phyloP scores from a whole-genome alignment of 2,113 vertebrate species.

The Myxocyprinus asiaticus region DNA sequence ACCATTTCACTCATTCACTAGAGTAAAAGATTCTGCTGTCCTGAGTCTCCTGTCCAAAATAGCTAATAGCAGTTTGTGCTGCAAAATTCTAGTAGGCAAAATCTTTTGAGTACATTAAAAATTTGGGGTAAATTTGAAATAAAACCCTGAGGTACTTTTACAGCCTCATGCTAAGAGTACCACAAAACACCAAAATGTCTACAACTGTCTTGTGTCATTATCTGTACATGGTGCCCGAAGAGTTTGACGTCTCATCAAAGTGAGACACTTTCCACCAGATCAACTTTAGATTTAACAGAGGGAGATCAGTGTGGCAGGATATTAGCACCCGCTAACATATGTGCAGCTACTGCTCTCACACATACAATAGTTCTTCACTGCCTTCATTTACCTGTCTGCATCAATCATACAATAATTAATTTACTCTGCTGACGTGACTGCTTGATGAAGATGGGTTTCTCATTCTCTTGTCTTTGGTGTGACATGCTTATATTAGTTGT shows the following conservation, averaged over 20 bases:
- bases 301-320: slow-evolving; percentile 77
- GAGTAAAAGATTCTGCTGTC: not conserved
- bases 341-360: slow-evolving; percentile 8
- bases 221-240: not conserved
- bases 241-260: slow-evolving; percentile 54
- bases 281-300: slow-evolving; percentile 74
- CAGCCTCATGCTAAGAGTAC: too few relatives aligned
- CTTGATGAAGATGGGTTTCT: slow-evolving; percentile 28
- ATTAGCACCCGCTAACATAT: slow-evolving; percentile 56
- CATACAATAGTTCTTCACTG: slow-evolving; percentile 57
- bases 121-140: not conserved
- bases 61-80: not conserved
- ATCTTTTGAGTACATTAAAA: too few relatives aligned
- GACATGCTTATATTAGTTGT: slow-evolving; percentile 44
- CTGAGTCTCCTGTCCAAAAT: not conserved
- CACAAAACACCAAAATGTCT: not conserved
- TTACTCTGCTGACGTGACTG: slow-evolving; percentile 75
- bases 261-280: slow-evolving; percentile 55
- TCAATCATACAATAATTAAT: slow-evolving; percentile 81
- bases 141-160: not conserved
- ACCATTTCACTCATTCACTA: too few relatives aligned
- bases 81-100: too few relatives aligned
- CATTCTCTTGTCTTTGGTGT: slow-evolving; percentile 38
- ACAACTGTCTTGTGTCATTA: not conserved
- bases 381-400: slow-evolving; percentile 77